Evolutionary conservation across 2,888 invertebrate species (phyloP).

Genomic region (Stratiomys singularior): DNA sequence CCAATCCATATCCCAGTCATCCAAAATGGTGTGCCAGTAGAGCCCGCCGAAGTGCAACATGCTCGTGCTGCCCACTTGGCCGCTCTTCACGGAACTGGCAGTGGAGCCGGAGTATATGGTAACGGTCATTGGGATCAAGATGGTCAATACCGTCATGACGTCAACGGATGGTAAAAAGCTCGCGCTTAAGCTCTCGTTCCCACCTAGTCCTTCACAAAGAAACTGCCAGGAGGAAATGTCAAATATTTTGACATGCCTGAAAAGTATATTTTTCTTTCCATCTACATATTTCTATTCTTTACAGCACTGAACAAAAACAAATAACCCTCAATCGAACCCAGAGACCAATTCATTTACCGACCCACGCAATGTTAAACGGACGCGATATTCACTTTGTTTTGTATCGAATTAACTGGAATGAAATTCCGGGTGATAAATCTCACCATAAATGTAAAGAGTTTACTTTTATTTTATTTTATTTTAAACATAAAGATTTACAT

Average conservation of each 20-base stretch:
- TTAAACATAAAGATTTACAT: slow-evolving; percentile 18
- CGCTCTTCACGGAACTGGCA: slow-evolving; percentile 60
- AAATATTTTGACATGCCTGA: slow-evolving; percentile 51
- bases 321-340: neutral
- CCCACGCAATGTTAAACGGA: slow-evolving; percentile 47
- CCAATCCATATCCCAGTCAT: slow-evolving; percentile 66
- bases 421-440: slow-evolving; percentile 48
- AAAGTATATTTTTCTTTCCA: slow-evolving; percentile 36
- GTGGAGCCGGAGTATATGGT: slow-evolving; percentile 42
- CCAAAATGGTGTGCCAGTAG: slow-evolving; percentile 67
- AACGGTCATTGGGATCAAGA: slow-evolving; percentile 32
- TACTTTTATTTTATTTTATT: slow-evolving; percentile 24
- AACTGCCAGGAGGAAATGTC: slow-evolving; percentile 51
- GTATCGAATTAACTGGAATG: slow-evolving; percentile 46
- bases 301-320: neutral
- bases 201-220: slow-evolving; percentile 49
- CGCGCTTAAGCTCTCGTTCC: slow-evolving; percentile 28
- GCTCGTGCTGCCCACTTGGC: slow-evolving; percentile 65
- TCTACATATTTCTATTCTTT: slow-evolving; percentile 9
- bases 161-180: slow-evolving; percentile 51
- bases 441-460: neutral
- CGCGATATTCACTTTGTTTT: slow-evolving; percentile 33
- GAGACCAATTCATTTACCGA: slow-evolving; percentile 17
- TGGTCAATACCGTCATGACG: slow-evolving; percentile 57
- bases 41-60: slow-evolving; percentile 68